Evolutionary conservation across 2,797 vertebrate species (phyloP).

Genomic region (Falco berigora): DNA sequence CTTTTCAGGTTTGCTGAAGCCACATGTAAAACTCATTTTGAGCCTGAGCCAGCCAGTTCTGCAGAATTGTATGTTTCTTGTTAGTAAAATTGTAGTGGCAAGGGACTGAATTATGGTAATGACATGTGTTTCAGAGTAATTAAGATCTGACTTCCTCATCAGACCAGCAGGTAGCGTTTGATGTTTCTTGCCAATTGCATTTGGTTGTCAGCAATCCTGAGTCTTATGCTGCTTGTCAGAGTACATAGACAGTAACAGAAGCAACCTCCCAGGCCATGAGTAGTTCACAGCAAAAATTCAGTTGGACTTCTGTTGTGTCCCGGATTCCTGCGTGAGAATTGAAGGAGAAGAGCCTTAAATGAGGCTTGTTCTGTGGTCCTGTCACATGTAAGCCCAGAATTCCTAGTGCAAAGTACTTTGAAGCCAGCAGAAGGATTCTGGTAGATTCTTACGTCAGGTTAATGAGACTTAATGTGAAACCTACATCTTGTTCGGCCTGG

Average conservation of each 20-base stretch:
- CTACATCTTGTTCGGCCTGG: not conserved
- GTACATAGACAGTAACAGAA: not conserved
- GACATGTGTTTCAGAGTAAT: not conserved
- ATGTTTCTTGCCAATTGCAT: not conserved
- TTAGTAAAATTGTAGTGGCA: not conserved
- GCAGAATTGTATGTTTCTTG: not conserved
- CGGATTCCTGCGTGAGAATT: not conserved
- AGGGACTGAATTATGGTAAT: not conserved
- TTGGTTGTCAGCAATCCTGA: not conserved
- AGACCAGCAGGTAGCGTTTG: not conserved
- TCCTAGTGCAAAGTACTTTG: not conserved
- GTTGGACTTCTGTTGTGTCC: not conserved
- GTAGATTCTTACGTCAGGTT: not conserved
- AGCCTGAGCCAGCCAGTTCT: not conserved
- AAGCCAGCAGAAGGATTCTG: not conserved
- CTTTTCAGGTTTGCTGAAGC: not conserved
- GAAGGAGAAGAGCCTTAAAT: not conserved
- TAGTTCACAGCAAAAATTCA: not conserved
- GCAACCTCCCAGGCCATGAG: not conserved
- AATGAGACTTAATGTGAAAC: not conserved
- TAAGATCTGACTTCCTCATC: not conserved
- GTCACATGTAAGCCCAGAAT: not conserved
- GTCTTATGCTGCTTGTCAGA: not conserved
- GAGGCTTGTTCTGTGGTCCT: accelerated
- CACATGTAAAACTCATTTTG: not conserved